Base-by-base conservation (phyloP, 1,140 invertebrate species). In the Heterodera schachtii region DNA sequence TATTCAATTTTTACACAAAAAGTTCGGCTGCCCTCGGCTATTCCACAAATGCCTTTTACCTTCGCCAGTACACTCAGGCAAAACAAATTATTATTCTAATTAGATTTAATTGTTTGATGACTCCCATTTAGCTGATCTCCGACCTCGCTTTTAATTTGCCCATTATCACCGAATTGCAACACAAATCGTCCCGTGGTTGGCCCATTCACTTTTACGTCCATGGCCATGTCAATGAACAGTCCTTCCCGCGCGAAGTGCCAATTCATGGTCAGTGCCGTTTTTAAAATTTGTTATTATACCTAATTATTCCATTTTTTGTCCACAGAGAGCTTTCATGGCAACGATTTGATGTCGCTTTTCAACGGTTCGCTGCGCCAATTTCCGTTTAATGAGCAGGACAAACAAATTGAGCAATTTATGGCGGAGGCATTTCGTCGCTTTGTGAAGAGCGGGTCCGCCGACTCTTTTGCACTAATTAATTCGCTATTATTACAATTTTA, bases 41-140 rank as follows among this genome's bases (percentile, higher is more conserved):
- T 46, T 43, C 31, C 69, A 47, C 81, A 52, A 83, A 41, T 78
- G 67, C 57, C 3, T 86, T 83, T 60, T 83, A 84, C 41, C 47
- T 83, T 19, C 43, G 71, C n/a, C 44, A 67, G 16, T 83, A 83
- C 82, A 83, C 83, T 31, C 84, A 83, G 74, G 84, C 81, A 81
- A 52, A 16, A 71, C 47, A n/a, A 21, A 70, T 84, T 82, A 4
- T 21, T 83, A 49, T 6, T 8, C 0, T 8, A 52, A 8, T 52
- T 52, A 52, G 6, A 0, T 6, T 52, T 52, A 6, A 52, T 52
- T 2, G 49, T 1, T 6, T 52, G 2, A 52, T 16, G 7, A 11
- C n/a, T 43, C 13, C 19, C 31, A 31, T 71, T 71, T 64, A 82
- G 81, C 47, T 82, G 19, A 43, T 82, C 7, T 70, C 80, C 16